A percentile compares a stretch with the other conserved stretches of the same genome.
Evolutionary conservation across 2,113 vertebrate genomes (phyloP).

Genomic region (Embiotoca jacksoni): DNA sequence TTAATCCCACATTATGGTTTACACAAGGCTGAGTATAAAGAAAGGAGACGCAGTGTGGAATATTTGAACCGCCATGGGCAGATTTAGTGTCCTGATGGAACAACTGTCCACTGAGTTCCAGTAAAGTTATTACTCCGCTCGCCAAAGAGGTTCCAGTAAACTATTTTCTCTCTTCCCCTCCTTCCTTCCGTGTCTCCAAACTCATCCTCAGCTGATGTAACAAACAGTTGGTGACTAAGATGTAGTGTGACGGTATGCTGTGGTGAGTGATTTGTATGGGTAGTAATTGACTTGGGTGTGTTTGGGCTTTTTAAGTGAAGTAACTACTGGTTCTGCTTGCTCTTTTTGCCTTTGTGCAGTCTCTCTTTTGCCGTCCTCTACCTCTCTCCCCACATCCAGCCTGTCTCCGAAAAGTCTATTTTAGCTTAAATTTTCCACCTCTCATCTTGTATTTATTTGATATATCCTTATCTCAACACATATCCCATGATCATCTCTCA

Average conservation of each 20-base stretch:
- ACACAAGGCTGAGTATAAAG: slow-evolving; percentile 33
- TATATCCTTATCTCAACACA: slow-evolving; percentile 49
- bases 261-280: slow-evolving; percentile 79
- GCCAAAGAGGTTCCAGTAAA: slow-evolving; percentile 73
- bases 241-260: slow-evolving; percentile 61
- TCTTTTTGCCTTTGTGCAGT: slow-evolving; percentile 61
- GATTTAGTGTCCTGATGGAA: slow-evolving; percentile 53
- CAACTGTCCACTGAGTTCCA: slow-evolving; percentile 69
- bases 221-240: slow-evolving; percentile 75
- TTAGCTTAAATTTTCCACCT: slow-evolving; percentile 32
- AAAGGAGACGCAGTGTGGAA: slow-evolving; percentile 35
- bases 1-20: slow-evolving; percentile 61
- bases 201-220: slow-evolving; percentile 71
- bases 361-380: slow-evolving; percentile 13
- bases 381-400: slow-evolving; percentile 39
- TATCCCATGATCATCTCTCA: slow-evolving; percentile 20
- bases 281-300: slow-evolving; percentile 86
- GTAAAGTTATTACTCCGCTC: slow-evolving; percentile 62
- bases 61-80: slow-evolving; percentile 41
- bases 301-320: slow-evolving; percentile 72
- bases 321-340: slow-evolving; percentile 79
- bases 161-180: slow-evolving; percentile 48
- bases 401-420: slow-evolving; percentile 42
- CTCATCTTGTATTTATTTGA: slow-evolving; percentile 57
- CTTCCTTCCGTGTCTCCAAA: slow-evolving; percentile 45